Evolutionary conservation across 2,113 vertebrate genomes (phyloP), one percentile per base, ranked within the genome.

Genomic region (Aramus guarauna): DNA sequence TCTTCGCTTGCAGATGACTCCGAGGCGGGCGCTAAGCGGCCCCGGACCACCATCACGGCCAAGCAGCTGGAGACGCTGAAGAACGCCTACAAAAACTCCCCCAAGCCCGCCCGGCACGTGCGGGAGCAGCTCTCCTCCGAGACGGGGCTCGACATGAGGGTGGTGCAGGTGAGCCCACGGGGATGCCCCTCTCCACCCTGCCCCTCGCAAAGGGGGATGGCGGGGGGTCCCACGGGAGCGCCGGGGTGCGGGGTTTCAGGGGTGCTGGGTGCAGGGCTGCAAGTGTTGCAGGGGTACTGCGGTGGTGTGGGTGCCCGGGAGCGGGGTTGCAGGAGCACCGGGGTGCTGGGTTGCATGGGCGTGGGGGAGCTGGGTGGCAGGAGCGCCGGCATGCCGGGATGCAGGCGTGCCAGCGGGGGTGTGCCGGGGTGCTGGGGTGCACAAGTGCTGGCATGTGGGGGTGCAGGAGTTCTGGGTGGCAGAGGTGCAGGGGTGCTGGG

Each of bases 11-110:
- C 96, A 99, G 99, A 99, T 52, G 99, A 99, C 96, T 99, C 99
- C 0, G 99, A 99, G 96, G 99, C 99, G 0, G 99, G 99, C 16
- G 99, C 99, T 2, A 99, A 99, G 98, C 98, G 99, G 90, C 99
- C 99, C 9, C 98, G 99, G 52, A 99, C 99, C 96, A 99, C 99
- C 94, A 99, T 99, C 98, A 99, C 99, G 0, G 99, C 99, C 55
- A 99, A 99, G 97, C 99, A 99, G 97, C 98, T 99, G 98, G 99
- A 99, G 97, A 99, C 99, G 1, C 97, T 99, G 77, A 99, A 99
- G 98, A 99, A 99, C 2, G 99, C 99, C 91, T 99, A 99, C 97
- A 99, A 99, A 96, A 99, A 99, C 96, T 99, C 99, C 4, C 99
- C 99, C 4, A 99, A 99, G 85, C 99, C 99, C 0, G 99, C 99